Evolutionary conservation across 2,113 vertebrate species (phyloP).

Genomic region (Spermophilus dauricus): DNA sequence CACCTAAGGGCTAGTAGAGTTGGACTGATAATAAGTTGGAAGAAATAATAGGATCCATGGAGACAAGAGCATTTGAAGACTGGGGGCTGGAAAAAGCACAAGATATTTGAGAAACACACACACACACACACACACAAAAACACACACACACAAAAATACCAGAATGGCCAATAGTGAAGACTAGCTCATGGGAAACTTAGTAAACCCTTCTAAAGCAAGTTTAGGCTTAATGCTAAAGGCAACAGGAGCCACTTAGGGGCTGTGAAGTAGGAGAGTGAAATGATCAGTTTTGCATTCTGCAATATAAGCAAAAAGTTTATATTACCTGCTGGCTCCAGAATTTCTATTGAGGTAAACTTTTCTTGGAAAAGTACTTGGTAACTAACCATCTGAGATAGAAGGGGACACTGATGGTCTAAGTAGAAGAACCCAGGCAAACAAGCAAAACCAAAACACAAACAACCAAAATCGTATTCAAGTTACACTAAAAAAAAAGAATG

Average conservation of each 20-base stretch:
- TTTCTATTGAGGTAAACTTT: neutral
- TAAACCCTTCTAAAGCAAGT: neutral
- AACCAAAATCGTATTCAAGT: neutral
- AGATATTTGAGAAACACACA: neutral
- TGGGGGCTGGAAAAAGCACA: neutral
- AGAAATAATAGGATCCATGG: neutral
- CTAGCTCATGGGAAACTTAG: neutral
- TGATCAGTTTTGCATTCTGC: neutral
- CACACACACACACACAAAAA: neutral
- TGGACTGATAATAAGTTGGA: neutral
- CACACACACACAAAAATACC: neutral
- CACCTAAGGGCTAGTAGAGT: neutral
- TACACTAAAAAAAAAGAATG: neutral
- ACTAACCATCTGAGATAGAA: neutral
- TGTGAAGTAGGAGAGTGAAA: neutral
- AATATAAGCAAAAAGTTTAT: neutral
- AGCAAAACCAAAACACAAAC: neutral
- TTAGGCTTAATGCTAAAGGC: neutral
- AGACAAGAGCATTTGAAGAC: neutral
- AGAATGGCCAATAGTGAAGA: neutral
- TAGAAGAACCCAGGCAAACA: neutral
- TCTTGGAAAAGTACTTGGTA: slow-evolving; percentile 1
- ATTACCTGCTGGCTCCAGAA: neutral
- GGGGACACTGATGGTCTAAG: neutral
- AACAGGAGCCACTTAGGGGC: neutral